Conservation (phyloP, 1,140 invertebrate genomes). For the Brachionus angularis region DNA sequence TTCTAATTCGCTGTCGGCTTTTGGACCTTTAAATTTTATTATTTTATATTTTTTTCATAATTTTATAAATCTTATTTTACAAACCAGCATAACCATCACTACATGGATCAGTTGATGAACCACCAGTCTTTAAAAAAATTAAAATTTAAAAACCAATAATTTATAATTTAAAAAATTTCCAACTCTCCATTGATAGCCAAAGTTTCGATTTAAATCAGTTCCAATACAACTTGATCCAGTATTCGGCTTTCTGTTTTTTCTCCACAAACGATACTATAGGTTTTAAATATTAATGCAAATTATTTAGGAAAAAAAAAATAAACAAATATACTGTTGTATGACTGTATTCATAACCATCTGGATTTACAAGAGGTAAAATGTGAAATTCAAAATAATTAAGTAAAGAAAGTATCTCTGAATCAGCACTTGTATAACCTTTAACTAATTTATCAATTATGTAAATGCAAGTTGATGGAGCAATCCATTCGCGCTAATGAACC, state of each 20-base stretch:
- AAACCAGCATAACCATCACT: constrained; percentile 44
- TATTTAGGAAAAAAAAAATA: constrained; percentile 41
- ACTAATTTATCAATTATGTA: constrained; percentile 41
- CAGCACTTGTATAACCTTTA: not conserved
- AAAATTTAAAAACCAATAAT: not conserved
- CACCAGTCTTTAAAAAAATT: not conserved
- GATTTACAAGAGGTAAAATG: constrained; percentile 42
- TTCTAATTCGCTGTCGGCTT: constrained; percentile 43
- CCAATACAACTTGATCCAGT: constrained; percentile 10
- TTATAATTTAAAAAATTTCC: not conserved
- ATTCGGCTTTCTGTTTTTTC: constrained; percentile 45
- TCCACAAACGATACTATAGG: constrained; percentile 44
- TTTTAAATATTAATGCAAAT: not conserved
- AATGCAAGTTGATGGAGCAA: constrained; percentile 49
- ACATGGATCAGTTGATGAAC: constrained; percentile 26
- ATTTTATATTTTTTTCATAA: too few relatives aligned
- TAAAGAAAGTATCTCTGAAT: not conserved
- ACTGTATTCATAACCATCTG: constrained; percentile 43
- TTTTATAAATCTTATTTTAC: too few relatives aligned
- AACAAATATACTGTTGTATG: not conserved
- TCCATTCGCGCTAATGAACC: constrained; percentile 50
- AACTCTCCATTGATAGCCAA: constrained; percentile 14
- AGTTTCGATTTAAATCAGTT: constrained; percentile 44
- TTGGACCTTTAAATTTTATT: too few relatives aligned
- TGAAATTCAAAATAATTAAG: constrained; percentile 30